Base-by-base conservation (phyloP, 1,140 invertebrate species). In the Lordiphosa stackelbergi region DNA sequence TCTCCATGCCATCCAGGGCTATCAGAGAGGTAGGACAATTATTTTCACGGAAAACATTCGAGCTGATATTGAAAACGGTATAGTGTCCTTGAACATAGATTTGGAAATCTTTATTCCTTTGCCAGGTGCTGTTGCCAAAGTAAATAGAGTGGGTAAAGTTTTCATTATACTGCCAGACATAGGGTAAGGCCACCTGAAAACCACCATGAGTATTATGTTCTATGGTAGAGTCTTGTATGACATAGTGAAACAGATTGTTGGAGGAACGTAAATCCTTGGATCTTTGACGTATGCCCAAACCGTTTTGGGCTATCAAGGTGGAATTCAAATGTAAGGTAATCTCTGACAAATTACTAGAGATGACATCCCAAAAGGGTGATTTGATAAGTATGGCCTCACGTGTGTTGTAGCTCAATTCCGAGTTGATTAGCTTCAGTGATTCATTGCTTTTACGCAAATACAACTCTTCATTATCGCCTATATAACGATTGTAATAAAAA, bases 221-320 rank as follows among this genome's bases (percentile, higher is more conserved):
- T 35, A 97, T 92, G 0, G 94, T 94, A 65, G 95, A 95, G 72
- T 96, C 95, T 88, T 95, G 93, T 28, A 98, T 86, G 19, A 95
- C 91, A 91, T 97, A 98, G 83, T 98, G 96, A 88, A 96, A 98
- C 0, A 98, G 88, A 89, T 98, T 98, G 74, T 97, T 97, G 0
- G 96, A 97, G 54, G 95, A 93, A 55, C 95, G 92, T 66, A 97
- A 90, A 87, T 98, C 96, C 73, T 95, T 92, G 42, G 95, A 95
- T 71, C 95, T 94, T 69, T 98, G 97, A 52, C 92, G 90, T 61
- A 98, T 93, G 2, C 94, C 96, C 83, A 91, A 91, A 0, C 94
- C 94, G 87, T 98, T 97, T 68, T 95, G 93, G 0, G 92, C 92
- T 16, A 98, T 95, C 28, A 93, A 86, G 22, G 93, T 94, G 68